Evolutionary conservation across 1,140 invertebrate species (phyloP).

Genomic region (Elysia chlorotica): DNA sequence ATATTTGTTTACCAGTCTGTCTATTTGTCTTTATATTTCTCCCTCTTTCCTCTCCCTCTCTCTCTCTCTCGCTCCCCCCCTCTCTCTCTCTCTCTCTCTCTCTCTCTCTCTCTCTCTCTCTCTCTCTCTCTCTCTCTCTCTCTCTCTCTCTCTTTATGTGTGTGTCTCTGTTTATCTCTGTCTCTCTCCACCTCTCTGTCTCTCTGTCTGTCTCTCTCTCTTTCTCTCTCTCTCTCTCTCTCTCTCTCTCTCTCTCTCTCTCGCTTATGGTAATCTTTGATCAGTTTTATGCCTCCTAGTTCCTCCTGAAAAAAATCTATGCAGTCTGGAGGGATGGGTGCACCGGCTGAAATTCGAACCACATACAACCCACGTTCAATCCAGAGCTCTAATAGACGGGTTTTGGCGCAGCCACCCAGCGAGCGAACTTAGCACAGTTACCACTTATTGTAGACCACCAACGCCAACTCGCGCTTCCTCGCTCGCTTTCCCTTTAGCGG

Average conservation of each 20-base stretch:
- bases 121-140: neutral
- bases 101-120: neutral
- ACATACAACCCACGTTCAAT: no score
- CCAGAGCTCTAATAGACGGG: no score
- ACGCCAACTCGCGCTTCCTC: no score
- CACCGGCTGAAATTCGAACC: no score
- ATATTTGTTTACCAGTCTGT: neutral
- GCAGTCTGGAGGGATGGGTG: no score
- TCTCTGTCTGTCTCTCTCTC: neutral
- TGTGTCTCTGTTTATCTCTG: neutral
- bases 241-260: neutral
- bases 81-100: neutral
- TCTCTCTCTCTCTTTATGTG: neutral
- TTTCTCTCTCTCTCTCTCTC: neutral
- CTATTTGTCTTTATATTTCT: neutral
- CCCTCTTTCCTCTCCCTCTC: neutral
- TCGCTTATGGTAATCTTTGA: neutral
- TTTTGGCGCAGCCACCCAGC: no score
- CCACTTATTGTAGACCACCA: no score
- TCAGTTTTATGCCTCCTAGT: neutral
- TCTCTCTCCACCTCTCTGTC: constrained; percentile 3
- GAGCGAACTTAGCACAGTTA: no score
- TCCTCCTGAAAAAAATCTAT: no score
- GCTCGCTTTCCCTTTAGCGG: no score
- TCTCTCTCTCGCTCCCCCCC: neutral